Percentiles rank a stretch among this genome's conserved stretches.
phyloP scores from a whole-genome alignment of 2,797 vertebrate species.

The Mus minutoides region DNA sequence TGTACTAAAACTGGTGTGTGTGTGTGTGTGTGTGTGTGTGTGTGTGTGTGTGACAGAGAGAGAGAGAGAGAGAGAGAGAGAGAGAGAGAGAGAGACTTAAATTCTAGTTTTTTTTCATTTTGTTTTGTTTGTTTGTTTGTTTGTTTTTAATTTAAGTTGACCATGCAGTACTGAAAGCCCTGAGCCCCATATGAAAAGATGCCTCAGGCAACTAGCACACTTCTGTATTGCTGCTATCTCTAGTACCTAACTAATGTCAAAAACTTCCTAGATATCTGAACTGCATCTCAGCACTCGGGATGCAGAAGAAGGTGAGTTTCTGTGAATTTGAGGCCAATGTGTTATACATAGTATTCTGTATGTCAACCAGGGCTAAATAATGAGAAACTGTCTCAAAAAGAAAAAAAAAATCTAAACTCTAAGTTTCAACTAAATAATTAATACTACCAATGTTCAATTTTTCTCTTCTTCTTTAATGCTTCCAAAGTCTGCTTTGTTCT shows the following conservation, averaged over 20 bases:
- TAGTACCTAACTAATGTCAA: neutral
- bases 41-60: neutral
- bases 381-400: neutral
- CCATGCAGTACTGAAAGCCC: neutral
- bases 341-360: neutral
- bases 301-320: no score
- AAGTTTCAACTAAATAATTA: constrained; percentile 63
- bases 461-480: neutral
- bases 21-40: neutral
- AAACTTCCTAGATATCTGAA: constrained; percentile 40
- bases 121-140: neutral
- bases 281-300: neutral
- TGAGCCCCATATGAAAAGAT: constrained; percentile 15
- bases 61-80: no score
- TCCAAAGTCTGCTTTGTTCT: neutral
- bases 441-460: neutral
- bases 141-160: neutral
- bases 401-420: neutral
- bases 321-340: neutral
- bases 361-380: neutral
- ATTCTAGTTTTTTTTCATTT: neutral
- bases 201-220: neutral
- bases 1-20: neutral
- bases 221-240: neutral
- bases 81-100: neutral